Evolutionary conservation across 1,140 invertebrate species (phyloP).

Genomic region (Trichoplusia ni): DNA sequence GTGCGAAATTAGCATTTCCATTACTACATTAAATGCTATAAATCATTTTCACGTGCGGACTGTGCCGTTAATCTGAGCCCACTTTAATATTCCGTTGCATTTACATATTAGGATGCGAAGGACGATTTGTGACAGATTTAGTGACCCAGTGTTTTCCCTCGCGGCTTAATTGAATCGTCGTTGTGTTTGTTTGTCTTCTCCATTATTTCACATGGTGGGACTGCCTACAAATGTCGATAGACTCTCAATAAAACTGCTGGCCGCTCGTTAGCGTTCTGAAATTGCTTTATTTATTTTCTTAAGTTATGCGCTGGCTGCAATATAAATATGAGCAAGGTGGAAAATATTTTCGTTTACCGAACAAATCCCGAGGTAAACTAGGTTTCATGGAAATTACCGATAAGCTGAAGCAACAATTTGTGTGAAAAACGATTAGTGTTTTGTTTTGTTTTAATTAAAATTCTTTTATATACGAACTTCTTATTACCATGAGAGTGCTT

Average conservation of each 20-base stretch:
- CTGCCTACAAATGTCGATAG: too few species aligned
- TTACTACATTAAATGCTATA: conserved; percentile 45
- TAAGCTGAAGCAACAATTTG: too few species aligned
- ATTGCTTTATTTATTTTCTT: conserved; percentile 3
- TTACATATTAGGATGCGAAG: conserved; percentile 28
- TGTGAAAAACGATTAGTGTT: too few species aligned
- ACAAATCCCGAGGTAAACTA: too few species aligned
- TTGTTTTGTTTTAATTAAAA: too few species aligned
- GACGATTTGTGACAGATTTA: conserved; percentile 28
- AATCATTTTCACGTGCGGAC: conserved; percentile 32
- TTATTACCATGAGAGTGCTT: too few species aligned
- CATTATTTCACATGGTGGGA: too few species aligned
- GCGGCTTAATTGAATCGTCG: conserved; percentile 14
- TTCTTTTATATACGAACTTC: too few species aligned
- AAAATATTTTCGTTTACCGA: too few species aligned
- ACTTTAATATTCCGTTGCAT: conserved; percentile 27
- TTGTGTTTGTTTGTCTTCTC: conserved; percentile 1
- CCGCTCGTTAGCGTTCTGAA: conserved; percentile 3
- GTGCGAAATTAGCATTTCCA: conserved; percentile 53
- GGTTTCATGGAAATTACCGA: too few species aligned
- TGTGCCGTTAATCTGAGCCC: conserved; percentile 11
- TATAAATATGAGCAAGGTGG: too few species aligned
- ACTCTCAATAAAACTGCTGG: conserved; percentile 2
- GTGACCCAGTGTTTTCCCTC: conserved; percentile 16
- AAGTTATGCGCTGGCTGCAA: neutral